A percentile compares a stretch with the other conserved stretches of the same genome.
phyloP scores from a whole-genome alignment of 92 coral and sea anemone genomes.

The Nematostella vectensis region DNA sequence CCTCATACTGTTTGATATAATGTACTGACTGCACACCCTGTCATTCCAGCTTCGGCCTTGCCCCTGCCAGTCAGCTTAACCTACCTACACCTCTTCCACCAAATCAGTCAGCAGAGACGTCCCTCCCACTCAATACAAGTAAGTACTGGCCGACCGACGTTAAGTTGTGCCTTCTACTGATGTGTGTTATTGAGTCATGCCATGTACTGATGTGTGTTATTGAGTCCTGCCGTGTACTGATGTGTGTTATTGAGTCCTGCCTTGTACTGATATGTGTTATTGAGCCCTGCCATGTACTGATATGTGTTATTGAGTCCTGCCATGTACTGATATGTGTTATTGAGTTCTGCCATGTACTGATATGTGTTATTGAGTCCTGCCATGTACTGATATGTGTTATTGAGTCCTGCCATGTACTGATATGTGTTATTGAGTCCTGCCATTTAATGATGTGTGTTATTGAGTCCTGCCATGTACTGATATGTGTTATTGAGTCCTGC shows the following conservation, averaged over 20 bases:
- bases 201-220: no score
- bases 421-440: not conserved
- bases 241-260: not conserved
- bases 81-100: constrained; percentile 78
- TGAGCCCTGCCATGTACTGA: no score
- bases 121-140: constrained; percentile 68
- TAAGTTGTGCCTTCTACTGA: not conserved
- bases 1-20: no score
- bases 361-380: not conserved
- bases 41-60: constrained; percentile 77
- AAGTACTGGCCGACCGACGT: not conserved
- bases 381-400: no score
- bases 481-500: not conserved
- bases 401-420: no score
- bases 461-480: no score
- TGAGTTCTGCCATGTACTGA: no score
- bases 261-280: no score
- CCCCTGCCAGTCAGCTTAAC: constrained; percentile 71
- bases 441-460: no score
- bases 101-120: constrained; percentile 81
- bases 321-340: no score
- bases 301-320: not conserved
- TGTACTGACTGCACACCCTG: no score
- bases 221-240: no score
- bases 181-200: not conserved